Evolutionary conservation across 2,888 invertebrate species (phyloP), one percentile per base, ranked within the genome.

Genomic region (Mayetiola destructor): DNA sequence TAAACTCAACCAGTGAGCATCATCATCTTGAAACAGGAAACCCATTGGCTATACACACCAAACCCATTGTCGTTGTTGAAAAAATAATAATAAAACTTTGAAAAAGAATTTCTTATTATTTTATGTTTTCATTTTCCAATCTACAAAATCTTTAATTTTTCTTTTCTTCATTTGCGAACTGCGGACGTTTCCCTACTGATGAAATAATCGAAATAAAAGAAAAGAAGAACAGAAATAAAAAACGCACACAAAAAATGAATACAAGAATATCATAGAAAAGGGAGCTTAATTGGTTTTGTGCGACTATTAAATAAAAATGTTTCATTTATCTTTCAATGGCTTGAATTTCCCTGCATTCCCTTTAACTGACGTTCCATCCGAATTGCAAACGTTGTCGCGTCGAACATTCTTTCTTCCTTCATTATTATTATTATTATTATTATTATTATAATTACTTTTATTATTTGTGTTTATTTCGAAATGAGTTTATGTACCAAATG

Each of bases 281-380:
- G 48, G 48, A 48, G 48, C 48, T 48, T 48, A 48, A 48, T 48
- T 48, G 27, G 23, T 48, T 42, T 42, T 42, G 42, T 42, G 42
- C 42, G 42, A 48, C 48, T 48, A 48, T 48, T 48, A 48, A 48
- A 48, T 48, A 16, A 48, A 48, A 48, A 48, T 48, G 48, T 48
- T 48, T 48, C 48, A 48, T 48, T 48, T 27, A 48, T 48, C 48
- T 27, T 40, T 40, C 6, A 4, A 5, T 18, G 21, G n/a, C n/a
- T n/a, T 42, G 42, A n/a, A n/a, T n/a, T n/a, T n/a, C n/a, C n/a
- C n/a, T n/a, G n/a, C n/a, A n/a, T n/a, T n/a, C n/a, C n/a, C n/a
- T n/a, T 9, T 32, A 9, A 10, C 32, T 10, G 6, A 32, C 32
- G 32, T 10, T 32, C 32, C 6, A 6, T 32, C 32, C 32, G 32